These are phyloP conservation scores for Tillus elongatus DNA, from an alignment of 2,888 invertebrate species.

Conservation along the genomic window DNA sequence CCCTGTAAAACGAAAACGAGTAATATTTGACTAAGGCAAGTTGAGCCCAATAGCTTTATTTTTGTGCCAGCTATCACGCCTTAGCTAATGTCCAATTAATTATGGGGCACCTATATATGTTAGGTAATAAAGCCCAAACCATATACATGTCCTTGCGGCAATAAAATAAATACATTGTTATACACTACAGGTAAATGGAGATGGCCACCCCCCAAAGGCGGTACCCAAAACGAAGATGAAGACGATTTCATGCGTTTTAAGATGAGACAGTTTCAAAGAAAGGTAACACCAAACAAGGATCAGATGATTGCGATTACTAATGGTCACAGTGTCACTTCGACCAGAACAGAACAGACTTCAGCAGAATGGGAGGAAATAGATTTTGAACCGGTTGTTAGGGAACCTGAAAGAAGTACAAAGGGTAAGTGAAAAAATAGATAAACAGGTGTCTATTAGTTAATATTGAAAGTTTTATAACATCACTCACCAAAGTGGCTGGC, in stretches of 20 bases:
- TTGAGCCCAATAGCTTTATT: no score
- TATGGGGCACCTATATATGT: no score
- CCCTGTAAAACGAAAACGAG: no score
- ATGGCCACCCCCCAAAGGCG: constrained; percentile 86
- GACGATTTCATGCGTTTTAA: constrained; percentile 78
- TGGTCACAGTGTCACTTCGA: constrained; percentile 19
- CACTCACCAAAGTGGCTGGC: no score
- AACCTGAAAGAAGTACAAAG: constrained; percentile 27
- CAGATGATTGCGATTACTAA: constrained; percentile 28
- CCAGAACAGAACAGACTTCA: constrained; percentile 28
- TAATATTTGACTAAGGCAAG: no score
- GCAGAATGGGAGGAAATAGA: constrained; percentile 85
- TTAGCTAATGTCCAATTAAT: no score
- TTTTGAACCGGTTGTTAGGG: constrained; percentile 48
- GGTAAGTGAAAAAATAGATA: constrained; percentile 11
- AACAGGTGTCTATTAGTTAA: not conserved
- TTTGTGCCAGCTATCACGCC: no score
- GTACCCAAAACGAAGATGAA: constrained; percentile 57
- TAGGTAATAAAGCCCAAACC: no score
- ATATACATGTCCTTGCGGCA: no score
- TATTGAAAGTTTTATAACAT: no score
- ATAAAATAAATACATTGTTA: no score
- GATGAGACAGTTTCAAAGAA: constrained; percentile 67
- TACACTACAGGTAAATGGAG: constrained; percentile 66
- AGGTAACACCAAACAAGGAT: constrained; percentile 64